A percentile compares a stretch with the other conserved stretches of the same genome.
Evolutionary conservation across 2,888 invertebrate genomes (phyloP).

Genomic region (Clepsis dumicolana): DNA sequence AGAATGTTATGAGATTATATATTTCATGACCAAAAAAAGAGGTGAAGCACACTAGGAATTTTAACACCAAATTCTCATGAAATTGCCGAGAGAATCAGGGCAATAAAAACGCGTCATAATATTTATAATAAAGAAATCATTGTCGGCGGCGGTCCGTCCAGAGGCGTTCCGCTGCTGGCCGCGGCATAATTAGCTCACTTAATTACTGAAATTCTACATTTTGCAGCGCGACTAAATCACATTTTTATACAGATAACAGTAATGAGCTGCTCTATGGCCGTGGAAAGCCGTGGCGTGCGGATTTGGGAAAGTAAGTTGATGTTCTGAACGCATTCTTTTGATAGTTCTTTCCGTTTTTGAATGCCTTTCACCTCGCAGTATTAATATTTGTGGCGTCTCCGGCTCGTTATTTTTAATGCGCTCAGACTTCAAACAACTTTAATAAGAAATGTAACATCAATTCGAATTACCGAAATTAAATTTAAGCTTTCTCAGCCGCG

Average conservation of each 20-base stretch:
- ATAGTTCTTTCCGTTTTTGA: slow-evolving; percentile 57
- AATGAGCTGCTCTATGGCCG: slow-evolving; percentile 48
- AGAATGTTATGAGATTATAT: too few species aligned
- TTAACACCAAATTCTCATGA: neutral
- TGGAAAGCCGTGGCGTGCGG: slow-evolving; percentile 65
- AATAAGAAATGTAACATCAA: slow-evolving; percentile 9
- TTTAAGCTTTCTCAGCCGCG: neutral
- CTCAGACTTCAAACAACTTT: slow-evolving; percentile 35
- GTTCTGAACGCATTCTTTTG: slow-evolving; percentile 63
- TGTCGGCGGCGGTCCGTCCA: slow-evolving; percentile 52
- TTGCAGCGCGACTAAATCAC: slow-evolving; percentile 64
- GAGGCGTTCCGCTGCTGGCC: slow-evolving; percentile 68
- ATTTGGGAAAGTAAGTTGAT: slow-evolving; percentile 71
- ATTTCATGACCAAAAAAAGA: neutral
- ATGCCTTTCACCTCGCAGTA: slow-evolving; percentile 61
- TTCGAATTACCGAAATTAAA: slow-evolving; percentile 2
- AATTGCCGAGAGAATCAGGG: neutral
- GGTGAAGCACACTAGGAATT: neutral
- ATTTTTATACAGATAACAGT: slow-evolving; percentile 63
- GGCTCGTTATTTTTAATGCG: slow-evolving; percentile 52
- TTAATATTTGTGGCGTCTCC: slow-evolving; percentile 50
- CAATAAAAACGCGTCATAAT: slow-evolving; percentile 10
- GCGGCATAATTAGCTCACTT: slow-evolving; percentile 68
- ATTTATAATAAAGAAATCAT: slow-evolving; percentile 40
- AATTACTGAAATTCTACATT: slow-evolving; percentile 72